Conservation (phyloP, 2,797 vertebrate species). For the Spea hammondii region DNA sequence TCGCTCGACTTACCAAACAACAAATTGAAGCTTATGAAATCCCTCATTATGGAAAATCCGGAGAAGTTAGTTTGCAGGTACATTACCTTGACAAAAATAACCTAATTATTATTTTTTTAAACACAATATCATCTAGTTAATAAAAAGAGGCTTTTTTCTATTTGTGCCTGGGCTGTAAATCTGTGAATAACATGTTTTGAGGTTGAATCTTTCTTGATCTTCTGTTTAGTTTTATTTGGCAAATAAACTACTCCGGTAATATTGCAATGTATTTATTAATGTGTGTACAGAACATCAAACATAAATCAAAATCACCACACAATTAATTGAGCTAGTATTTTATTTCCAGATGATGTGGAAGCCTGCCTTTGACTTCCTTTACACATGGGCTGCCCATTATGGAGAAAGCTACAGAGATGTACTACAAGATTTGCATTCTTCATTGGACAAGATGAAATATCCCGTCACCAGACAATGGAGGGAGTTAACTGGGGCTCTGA, state of each 20-base stretch:
- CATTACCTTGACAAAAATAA: constrained; percentile 5
- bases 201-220: background rate
- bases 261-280: too few species aligned
- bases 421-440: constrained; percentile 89
- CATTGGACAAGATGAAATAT: constrained; percentile 93
- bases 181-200: background rate
- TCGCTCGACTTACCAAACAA: constrained; percentile 79
- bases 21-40: constrained; percentile 86
- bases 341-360: constrained; percentile 91
- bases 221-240: background rate
- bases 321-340: too few species aligned
- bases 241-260: too few species aligned
- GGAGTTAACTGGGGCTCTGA: constrained; percentile 85
- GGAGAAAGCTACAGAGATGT: constrained; percentile 85
- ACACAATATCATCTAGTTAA: too few species aligned
- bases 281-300: too few species aligned
- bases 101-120: background rate
- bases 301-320: too few species aligned
- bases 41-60: constrained; percentile 80
- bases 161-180: too few species aligned
- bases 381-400: constrained; percentile 85
- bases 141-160: too few species aligned
- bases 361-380: constrained; percentile 95
- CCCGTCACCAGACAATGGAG: constrained; percentile 90
- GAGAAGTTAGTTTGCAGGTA: constrained; percentile 80